Conservation (phyloP, 2,113 vertebrate genomes). For the Mobula hypostoma region DNA sequence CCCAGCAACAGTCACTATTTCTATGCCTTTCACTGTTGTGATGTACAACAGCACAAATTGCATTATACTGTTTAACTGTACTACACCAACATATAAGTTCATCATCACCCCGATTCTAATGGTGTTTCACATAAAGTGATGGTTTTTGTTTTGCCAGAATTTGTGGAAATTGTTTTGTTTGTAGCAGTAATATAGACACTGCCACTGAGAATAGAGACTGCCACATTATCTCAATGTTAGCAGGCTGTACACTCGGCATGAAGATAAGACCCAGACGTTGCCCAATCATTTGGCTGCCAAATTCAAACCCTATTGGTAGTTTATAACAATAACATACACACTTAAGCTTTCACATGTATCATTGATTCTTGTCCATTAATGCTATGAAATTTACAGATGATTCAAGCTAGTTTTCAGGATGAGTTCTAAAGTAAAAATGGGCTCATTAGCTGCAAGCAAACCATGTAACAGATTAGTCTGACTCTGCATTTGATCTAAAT, state of each 20-base stretch:
- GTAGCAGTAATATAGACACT: neutral
- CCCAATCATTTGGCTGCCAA: neutral
- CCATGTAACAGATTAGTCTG: neutral
- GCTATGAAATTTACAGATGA: neutral
- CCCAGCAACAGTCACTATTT: neutral
- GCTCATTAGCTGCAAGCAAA: neutral
- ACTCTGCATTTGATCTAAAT: neutral
- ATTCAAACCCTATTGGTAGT: neutral
- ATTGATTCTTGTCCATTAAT: neutral
- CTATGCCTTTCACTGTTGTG: neutral
- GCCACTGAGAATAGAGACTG: neutral
- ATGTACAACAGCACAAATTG: neutral
- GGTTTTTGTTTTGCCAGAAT: neutral
- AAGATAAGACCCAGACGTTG: neutral
- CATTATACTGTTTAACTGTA: neutral
- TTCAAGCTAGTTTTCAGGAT: neutral
- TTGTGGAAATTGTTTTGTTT: neutral
- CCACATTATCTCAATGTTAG: neutral
- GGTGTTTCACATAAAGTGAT: neutral
- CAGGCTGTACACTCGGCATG: neutral
- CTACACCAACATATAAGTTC: neutral
- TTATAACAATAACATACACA: neutral
- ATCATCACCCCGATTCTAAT: neutral
- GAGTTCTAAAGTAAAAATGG: slow-evolving; percentile 1
- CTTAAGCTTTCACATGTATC: neutral